Evolutionary conservation across 2,888 invertebrate genomes (phyloP).

Genomic region (Ophioninae sp.): DNA sequence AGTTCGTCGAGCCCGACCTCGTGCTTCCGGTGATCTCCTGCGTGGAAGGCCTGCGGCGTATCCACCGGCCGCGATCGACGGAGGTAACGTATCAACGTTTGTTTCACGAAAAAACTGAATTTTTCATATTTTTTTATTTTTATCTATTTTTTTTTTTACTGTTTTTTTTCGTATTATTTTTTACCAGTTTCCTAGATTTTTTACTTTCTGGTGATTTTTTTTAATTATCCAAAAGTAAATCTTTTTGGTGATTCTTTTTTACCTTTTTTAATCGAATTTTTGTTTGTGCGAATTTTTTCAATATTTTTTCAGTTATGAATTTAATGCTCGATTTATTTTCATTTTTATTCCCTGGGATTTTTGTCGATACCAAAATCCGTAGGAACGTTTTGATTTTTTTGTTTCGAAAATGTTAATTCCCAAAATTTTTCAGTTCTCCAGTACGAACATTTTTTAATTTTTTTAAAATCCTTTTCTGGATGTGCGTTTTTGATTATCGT

Average conservation of each 20-base stretch:
- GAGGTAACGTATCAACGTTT: slow-evolving; percentile 15
- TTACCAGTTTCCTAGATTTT: too few relatives aligned
- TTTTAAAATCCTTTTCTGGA: neutral
- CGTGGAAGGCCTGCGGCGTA: too few relatives aligned
- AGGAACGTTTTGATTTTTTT: neutral
- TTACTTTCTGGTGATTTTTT: too few relatives aligned
- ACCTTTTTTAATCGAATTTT: too few relatives aligned
- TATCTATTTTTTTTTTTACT: neutral
- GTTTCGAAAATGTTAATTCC: neutral
- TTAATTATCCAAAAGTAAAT: too few relatives aligned
- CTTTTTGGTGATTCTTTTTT: too few relatives aligned
- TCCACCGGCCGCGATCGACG: neutral
- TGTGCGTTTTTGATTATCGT: neutral
- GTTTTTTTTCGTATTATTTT: neutral
- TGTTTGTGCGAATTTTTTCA: too few relatives aligned
- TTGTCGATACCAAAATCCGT: too few relatives aligned
- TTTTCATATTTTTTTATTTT: neutral
- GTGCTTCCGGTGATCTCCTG: neutral
- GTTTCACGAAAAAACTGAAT: neutral
- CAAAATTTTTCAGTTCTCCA: neutral
- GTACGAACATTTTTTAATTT: neutral
- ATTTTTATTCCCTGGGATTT: too few relatives aligned
- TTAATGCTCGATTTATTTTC: too few relatives aligned
- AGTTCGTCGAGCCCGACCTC: neutral
- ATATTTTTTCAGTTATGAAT: too few relatives aligned